Percentiles rank a stretch among this genome's conserved stretches.
Evolutionary conservation across 2,797 vertebrate species (phyloP).

Genomic region (Loriculus beryllinus): DNA sequence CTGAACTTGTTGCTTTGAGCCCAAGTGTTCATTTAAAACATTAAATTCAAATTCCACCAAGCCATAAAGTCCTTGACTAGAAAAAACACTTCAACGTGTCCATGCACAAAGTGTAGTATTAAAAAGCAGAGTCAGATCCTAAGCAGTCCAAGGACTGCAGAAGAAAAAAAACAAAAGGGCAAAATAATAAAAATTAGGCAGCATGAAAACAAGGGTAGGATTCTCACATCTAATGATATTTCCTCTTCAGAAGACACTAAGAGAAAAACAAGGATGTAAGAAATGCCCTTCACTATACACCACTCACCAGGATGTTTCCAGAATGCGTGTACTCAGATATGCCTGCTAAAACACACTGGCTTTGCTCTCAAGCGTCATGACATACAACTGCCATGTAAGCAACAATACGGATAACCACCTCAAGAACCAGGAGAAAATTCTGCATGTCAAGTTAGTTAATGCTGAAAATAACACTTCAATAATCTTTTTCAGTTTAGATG

Average conservation of each 20-base stretch:
- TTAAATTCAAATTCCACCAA: not conserved
- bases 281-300: not conserved
- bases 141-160: not conserved
- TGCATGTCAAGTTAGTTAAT: not conserved
- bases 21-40: not conserved
- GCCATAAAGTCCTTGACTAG: not conserved
- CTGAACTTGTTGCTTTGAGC: not conserved
- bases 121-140: not conserved
- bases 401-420: not conserved
- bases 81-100: not conserved
- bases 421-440: not conserved
- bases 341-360: not conserved
- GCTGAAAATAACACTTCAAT: not conserved
- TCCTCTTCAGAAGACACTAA: not conserved
- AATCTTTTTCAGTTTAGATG: not conserved
- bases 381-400: not conserved
- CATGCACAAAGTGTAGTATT: not conserved
- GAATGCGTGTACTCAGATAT: not conserved
- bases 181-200: not conserved
- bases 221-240: not conserved
- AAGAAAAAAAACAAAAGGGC: not conserved
- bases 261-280: not conserved
- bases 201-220: not conserved
- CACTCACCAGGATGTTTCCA: not conserved
- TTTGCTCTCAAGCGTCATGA: not conserved